Percentiles rank a stretch among this genome's conserved stretches.
Conservation (phyloP, 2,797 vertebrate genomes). For the Crenichthys baileyi region DNA sequence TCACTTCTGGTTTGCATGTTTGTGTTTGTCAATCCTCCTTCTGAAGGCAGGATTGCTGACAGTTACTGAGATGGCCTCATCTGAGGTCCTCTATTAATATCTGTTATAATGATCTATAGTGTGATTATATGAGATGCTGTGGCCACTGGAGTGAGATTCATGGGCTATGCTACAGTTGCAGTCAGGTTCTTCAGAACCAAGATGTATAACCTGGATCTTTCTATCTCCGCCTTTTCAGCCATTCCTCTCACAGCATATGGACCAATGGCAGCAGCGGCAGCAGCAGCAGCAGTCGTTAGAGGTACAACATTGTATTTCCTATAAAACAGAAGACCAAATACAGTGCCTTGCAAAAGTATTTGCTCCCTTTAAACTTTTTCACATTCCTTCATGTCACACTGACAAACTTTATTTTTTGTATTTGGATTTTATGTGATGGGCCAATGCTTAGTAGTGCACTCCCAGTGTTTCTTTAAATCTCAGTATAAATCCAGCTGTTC, state of each 20-base stretch:
- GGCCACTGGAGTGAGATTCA: slow-evolving; percentile 27
- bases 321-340: not conserved
- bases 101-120: not conserved
- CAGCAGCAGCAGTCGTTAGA: slow-evolving; percentile 93
- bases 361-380: not conserved
- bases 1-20: slow-evolving; percentile 63
- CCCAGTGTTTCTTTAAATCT: not conserved
- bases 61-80: slow-evolving; percentile 27
- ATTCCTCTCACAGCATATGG: slow-evolving; percentile 98
- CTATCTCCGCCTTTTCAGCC: slow-evolving; percentile 78
- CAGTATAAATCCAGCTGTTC: too few relatives aligned
- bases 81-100: not conserved
- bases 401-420: not conserved
- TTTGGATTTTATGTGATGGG: not conserved
- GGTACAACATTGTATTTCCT: slow-evolving; percentile 73
- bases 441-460: not conserved
- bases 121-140: slow-evolving; percentile 10
- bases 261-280: slow-evolving; percentile 94
- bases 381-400: not conserved
- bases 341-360: not conserved
- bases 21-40: slow-evolving; percentile 64
- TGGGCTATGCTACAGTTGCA: not conserved
- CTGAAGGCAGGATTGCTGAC: slow-evolving; percentile 53
- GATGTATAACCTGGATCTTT: slow-evolving; percentile 26
- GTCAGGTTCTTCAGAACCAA: slow-evolving; percentile 3